These are phyloP conservation scores for Phalacrocorax aristotelis DNA, from an alignment of 2,113 vertebrate species.

Conservation along the genomic window DNA sequence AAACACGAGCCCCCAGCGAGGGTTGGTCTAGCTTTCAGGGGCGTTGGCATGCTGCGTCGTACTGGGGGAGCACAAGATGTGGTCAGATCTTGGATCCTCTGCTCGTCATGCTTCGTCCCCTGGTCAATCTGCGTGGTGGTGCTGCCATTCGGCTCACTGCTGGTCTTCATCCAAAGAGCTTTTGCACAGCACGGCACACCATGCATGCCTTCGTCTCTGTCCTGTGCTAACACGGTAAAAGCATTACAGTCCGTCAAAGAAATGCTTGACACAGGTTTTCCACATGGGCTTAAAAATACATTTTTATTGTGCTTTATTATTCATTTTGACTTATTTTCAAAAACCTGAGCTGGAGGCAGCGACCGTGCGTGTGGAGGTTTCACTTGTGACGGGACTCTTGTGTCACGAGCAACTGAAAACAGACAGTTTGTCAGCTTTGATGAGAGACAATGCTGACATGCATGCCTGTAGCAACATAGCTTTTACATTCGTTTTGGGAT, in stretches of 20 bases:
- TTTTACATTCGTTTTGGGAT: neutral
- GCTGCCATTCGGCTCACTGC: neutral
- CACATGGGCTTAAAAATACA: neutral
- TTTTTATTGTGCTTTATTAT: neutral
- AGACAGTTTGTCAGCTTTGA: neutral
- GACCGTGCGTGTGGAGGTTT: neutral
- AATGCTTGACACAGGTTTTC: neutral
- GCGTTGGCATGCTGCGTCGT: fast-evolving
- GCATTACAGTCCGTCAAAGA: neutral
- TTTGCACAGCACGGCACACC: fast-evolving
- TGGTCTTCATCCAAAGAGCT: neutral
- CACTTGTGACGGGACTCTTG: neutral
- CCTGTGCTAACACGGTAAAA: fast-evolving
- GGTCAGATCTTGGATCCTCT: neutral
- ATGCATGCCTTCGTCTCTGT: neutral
- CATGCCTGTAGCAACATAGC: neutral
- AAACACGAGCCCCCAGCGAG: neutral
- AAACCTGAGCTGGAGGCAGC: neutral
- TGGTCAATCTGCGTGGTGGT: no score
- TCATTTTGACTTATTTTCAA: neutral
- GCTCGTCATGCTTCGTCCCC: neutral
- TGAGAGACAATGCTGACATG: neutral
- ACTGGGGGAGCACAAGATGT: neutral
- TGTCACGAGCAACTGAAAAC: neutral
- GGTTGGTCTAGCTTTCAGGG: fast-evolving